Conservation (phyloP, 2,797 vertebrate species). For the Peromyscus eremicus region DNA sequence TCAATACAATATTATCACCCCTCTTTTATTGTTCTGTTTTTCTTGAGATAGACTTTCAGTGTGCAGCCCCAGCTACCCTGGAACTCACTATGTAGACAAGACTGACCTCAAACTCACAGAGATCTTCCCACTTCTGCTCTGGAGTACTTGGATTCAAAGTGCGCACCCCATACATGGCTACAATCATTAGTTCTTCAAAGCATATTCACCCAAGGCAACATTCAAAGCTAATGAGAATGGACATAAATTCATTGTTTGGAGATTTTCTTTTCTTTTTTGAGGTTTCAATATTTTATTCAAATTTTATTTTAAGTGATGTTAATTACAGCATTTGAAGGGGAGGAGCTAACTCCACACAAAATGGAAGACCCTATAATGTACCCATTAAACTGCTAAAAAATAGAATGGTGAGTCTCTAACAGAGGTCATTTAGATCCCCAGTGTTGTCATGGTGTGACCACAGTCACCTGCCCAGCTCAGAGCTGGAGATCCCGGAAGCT, state of each 20-base stretch:
- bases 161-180: background rate
- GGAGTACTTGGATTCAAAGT: background rate
- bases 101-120: background rate
- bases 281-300: background rate
- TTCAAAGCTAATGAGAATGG: background rate
- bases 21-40: background rate
- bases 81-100: background rate
- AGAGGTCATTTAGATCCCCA: background rate
- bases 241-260: background rate
- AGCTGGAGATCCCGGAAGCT: too few relatives aligned
- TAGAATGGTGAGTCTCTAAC: background rate
- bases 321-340: background rate
- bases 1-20: too few relatives aligned
- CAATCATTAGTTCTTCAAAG: background rate
- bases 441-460: too few relatives aligned
- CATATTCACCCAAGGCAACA: background rate
- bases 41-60: background rate
- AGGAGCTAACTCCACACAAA: background rate
- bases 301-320: background rate
- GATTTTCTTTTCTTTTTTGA: background rate
- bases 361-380: background rate
- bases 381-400: background rate
- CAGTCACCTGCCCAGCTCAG: too few relatives aligned
- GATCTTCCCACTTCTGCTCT: background rate
- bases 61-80: background rate